phyloP scores from a whole-genome alignment of 2,113 vertebrate species.

The Eidolon helvum region DNA sequence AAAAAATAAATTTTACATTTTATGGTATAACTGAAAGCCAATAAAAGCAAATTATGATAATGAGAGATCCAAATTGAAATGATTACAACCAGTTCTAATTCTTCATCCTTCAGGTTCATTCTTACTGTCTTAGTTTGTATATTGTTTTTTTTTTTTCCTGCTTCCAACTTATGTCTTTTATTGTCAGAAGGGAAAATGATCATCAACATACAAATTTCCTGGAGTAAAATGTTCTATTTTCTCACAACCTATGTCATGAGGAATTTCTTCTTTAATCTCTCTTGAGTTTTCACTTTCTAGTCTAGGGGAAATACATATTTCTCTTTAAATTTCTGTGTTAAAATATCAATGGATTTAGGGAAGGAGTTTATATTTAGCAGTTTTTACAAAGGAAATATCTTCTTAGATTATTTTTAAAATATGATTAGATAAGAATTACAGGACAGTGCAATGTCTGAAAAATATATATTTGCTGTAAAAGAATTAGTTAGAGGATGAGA shows the following conservation, averaged over 20 bases:
- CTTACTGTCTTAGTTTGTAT: not conserved
- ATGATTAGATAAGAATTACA: not conserved
- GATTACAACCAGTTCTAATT: not conserved
- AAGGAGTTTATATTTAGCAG: not conserved
- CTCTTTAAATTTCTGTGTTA: slow-evolving; percentile 44
- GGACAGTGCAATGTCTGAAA: not conserved
- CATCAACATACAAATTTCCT: not conserved
- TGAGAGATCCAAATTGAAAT: not conserved
- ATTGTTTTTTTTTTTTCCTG: not conserved
- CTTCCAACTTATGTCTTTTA: not conserved
- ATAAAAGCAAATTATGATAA: not conserved
- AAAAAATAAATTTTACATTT: not conserved
- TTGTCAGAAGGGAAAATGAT: not conserved
- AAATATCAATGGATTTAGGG: not conserved
- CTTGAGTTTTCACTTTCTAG: not conserved
- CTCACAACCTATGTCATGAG: not conserved
- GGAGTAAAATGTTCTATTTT: not conserved
- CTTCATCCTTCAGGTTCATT: not conserved
- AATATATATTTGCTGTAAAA: not conserved
- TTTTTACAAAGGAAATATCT: not conserved
- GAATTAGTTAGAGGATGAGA: not conserved
- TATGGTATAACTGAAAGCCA: not conserved
- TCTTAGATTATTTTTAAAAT: slow-evolving; percentile 37
- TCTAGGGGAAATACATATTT: slow-evolving; percentile 22
- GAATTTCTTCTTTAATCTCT: slow-evolving; percentile 34